Percentiles rank a stretch among this genome's conserved stretches.
phyloP scores from a whole-genome alignment of 37 sponge, comb jelly and placozoan species.

The Bolinopsis microptera region DNA sequence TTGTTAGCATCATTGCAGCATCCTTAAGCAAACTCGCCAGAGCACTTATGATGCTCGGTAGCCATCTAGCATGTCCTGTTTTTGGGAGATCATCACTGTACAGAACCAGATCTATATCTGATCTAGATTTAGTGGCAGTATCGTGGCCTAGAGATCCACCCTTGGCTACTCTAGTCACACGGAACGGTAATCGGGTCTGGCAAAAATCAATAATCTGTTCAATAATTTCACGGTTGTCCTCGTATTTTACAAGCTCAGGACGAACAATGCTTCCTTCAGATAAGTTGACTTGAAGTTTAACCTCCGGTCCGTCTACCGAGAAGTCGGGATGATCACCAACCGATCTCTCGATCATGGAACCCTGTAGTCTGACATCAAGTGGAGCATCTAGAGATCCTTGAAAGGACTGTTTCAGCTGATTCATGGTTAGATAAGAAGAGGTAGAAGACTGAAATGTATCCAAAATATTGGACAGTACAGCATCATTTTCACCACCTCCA shows the following conservation, averaged over 20 bases:
- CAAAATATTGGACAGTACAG: slow-evolving; percentile 1
- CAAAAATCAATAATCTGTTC: slow-evolving; percentile 8
- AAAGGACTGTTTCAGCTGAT: slow-evolving; percentile 10
- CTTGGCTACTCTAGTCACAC: not conserved
- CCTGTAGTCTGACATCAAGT: slow-evolving; percentile 31
- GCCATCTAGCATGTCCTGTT: slow-evolving; percentile 14
- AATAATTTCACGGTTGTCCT: not conserved
- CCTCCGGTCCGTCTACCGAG: slow-evolving; percentile 14
- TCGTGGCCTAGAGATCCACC: slow-evolving; percentile 44
- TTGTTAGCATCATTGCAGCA: slow-evolving; percentile 15
- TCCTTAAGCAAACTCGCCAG: not conserved
- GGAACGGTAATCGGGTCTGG: slow-evolving; percentile 1
- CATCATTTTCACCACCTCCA: not conserved
- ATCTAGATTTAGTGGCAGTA: not conserved
- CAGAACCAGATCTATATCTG: slow-evolving; percentile 26
- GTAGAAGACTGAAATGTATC: slow-evolving; percentile 13
- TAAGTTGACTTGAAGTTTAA: slow-evolving; percentile 15
- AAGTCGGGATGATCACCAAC: slow-evolving; percentile 30
- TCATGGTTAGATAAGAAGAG: not conserved
- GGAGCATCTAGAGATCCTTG: slow-evolving; percentile 47
- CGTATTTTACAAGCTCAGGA: slow-evolving; percentile 21
- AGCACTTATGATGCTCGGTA: not conserved
- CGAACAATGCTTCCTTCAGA: not conserved
- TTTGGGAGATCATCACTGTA: slow-evolving; percentile 18
- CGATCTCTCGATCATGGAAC: not conserved